Base-by-base conservation (phyloP, 2,888 invertebrate species). In the Lycocerus yunnanus region DNA sequence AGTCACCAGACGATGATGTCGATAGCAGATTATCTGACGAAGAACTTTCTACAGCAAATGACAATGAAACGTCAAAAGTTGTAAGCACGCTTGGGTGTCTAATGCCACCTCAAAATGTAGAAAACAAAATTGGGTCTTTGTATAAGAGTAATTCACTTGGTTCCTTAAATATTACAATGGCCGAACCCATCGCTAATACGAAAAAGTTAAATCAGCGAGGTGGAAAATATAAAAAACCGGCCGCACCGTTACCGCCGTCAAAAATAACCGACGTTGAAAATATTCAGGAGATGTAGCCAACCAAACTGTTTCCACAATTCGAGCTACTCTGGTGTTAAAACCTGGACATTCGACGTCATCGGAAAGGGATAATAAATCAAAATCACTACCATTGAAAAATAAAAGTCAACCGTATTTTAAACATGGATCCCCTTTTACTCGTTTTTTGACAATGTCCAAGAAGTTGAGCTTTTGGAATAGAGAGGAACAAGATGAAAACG, bases 381-480 rank as follows among this genome's bases (percentile, higher is more conserved):
- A 84, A 66, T 27, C 66, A 3, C 6, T 21, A 8, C 15, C 15
- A 6, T 6, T 27, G n/a, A 63, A 63, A 20, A 63, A 5, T 18
- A 63, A 20, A 63, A 63, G 20, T 27, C 78, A 72, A 69, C 66
- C 77, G 10, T 77, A 76, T 65, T 74, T 74, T 63, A 77, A 82
- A 78, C 68, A 80, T 78, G 80, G 83, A 77, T 78, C 81, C 67
- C 21, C 83, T 67, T 76, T 84, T 72, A 67, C 82, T 60, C 84
- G 84, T 76, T 79, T 91, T 74, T 87, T 91, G 73, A 89, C 89
- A 76, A 83, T 91, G 69, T 90, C 91, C 8, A 88, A 88, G 78
- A 90, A 90, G 85, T 85, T 91, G 74, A 89, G 87, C 58, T 90
- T 90, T 84, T 90, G 90, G 90, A 85, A 88, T 79, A 90, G 88